Base-by-base conservation (phyloP, 2,888 invertebrate genomes). In the Anthrax anthrax region DNA sequence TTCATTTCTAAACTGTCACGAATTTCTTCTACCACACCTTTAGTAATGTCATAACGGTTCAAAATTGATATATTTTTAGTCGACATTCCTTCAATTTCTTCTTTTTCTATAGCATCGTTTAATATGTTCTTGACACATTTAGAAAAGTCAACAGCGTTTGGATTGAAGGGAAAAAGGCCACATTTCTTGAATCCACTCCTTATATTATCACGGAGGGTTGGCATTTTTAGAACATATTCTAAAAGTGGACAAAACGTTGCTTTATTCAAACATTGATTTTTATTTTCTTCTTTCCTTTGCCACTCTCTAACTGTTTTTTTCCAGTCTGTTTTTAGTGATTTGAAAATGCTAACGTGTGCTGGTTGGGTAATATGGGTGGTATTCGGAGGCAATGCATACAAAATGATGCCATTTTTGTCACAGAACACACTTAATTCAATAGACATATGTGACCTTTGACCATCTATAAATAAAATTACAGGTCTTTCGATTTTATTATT, bases 281-380 rank as follows among this genome's bases (percentile, higher is more conserved):
- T 32, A 32, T 32, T 32, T 32, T 32, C 13, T 32, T 32, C 29
- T 32, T 32, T 32, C 10, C 12, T 37, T 37, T 49, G 49, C 47
- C 49, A 54, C 6, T 47, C 18, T 14, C 45, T 46, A 2, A 51
- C 54, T 10, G 46, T 50, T 44, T 50, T 47, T 37, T 51, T 51
- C 43, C 51, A 49, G 13, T 50, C 47, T 5, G 45, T 42, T 49
- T 53, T 53, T 18, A 53, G 23, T 1, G 43, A 43, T 39, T 51
- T 52, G 47, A 50, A 52, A 14, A 44, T 47, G 19, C 50, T 50
- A 12, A 52, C 50, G 43, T 54, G 50, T 1, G 50, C 49, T 16
- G 55, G 51, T 39, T 52, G 47, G 36, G 47, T 49, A 14, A 51
- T 52, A 43, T 54, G 52, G 1, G 50, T 51, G 4, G 52, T 50